Conservation (phyloP, 2,113 vertebrate genomes). For the Otis tarda region DNA sequence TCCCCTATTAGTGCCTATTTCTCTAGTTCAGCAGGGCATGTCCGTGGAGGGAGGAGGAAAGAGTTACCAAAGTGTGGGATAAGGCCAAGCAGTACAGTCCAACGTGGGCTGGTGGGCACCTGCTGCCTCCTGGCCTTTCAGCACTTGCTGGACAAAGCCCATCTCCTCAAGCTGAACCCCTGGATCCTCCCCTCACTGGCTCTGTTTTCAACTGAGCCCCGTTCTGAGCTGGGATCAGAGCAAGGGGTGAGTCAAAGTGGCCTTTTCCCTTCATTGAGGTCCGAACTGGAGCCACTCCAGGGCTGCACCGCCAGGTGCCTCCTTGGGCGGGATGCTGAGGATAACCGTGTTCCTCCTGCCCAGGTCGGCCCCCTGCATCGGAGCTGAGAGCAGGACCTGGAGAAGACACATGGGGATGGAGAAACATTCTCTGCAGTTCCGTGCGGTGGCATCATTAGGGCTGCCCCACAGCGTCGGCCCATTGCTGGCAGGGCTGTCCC, state of each 20-base stretch:
- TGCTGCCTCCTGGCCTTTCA: neutral
- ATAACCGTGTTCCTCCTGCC: neutral
- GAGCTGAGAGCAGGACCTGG: neutral
- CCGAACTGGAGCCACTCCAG: neutral
- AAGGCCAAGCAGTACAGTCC: neutral
- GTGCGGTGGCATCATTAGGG: neutral
- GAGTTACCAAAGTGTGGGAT: neutral
- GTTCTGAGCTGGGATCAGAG: neutral
- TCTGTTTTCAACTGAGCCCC: neutral
- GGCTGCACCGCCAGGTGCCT: neutral
- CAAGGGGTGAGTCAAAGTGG: neutral
- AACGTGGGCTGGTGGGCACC: neutral
- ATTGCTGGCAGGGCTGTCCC: neutral
- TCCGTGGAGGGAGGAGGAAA: neutral
- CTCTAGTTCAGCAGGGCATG: neutral
- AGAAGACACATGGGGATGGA: neutral
- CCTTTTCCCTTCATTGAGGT: neutral
- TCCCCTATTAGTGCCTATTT: neutral
- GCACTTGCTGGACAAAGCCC: neutral
- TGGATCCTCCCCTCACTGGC: neutral
- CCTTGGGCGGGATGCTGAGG: neutral
- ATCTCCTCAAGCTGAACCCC: neutral
- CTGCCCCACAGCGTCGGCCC: neutral
- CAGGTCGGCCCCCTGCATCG: neutral
- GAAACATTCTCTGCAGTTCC: neutral